Conservation (phyloP, 2,888 invertebrate species). For the Colostygia pectinataria region DNA sequence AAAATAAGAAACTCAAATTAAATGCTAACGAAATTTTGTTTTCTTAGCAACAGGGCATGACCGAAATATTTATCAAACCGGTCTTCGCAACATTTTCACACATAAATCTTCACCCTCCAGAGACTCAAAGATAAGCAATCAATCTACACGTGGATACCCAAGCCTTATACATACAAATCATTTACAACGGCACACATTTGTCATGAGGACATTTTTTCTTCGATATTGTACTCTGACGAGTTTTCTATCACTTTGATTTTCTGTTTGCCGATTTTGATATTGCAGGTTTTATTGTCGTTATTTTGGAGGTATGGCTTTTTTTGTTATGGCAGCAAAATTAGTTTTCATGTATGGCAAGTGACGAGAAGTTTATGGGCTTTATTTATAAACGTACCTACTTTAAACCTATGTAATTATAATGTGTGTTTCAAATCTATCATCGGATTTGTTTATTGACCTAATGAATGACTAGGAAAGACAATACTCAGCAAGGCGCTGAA, state of each 20-base stretch:
- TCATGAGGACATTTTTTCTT: slow-evolving; percentile 15
- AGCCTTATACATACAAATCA: slow-evolving; percentile 43
- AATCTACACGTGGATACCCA: slow-evolving; percentile 23
- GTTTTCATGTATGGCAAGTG: too few species aligned
- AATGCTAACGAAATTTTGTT: neutral
- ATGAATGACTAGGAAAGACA: too few species aligned
- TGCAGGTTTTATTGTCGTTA: slow-evolving; percentile 1
- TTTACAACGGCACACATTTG: slow-evolving; percentile 27
- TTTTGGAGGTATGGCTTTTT: neutral
- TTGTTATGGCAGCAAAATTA: too few species aligned
- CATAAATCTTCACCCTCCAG: slow-evolving; percentile 28
- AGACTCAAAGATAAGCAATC: slow-evolving; percentile 36
- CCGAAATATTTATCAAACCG: slow-evolving; percentile 21
- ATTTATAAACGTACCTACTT: too few species aligned
- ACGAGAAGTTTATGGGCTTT: too few species aligned
- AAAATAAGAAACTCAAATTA: neutral
- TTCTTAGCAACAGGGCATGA: slow-evolving; percentile 5
- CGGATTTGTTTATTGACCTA: too few species aligned
- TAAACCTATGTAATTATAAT: too few species aligned
- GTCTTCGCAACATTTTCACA: slow-evolving; percentile 21
- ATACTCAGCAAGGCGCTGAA: too few species aligned
- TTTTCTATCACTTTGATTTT: neutral
- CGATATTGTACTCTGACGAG: slow-evolving; percentile 8
- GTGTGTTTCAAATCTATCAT: too few species aligned
- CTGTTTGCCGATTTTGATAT: neutral